Evolutionary conservation across 1,140 invertebrate species (phyloP).

Genomic region (Trichogramma pretiosum): DNA sequence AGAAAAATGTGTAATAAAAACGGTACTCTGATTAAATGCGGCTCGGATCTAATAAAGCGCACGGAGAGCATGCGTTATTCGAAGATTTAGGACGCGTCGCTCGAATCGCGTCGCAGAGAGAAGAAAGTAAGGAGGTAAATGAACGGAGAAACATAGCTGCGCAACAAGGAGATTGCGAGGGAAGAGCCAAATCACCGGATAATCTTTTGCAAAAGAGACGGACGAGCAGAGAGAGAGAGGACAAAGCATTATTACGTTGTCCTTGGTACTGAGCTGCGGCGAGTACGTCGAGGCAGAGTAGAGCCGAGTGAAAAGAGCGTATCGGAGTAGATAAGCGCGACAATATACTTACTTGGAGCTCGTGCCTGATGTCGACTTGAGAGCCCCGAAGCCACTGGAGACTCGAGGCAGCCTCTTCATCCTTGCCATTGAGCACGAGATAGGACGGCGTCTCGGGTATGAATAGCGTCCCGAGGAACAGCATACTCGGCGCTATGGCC

Average conservation of each 20-base stretch:
- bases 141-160: neutral
- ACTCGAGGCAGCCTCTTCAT: constrained; percentile 68
- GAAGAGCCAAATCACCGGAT: neutral
- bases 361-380: constrained; percentile 61
- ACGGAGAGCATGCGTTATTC: no score
- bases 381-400: constrained; percentile 68
- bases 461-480: constrained; percentile 59
- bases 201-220: no score
- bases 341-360: constrained; percentile 45
- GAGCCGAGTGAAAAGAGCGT: neutral
- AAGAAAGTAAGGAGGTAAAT: no score
- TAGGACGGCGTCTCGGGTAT: constrained; percentile 79
- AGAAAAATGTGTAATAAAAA: constrained; percentile 5
- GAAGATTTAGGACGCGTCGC: no score
- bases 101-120: no score
- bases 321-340: neutral
- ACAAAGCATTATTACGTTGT: neutral
- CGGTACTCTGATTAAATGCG: no score
- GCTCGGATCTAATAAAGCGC: no score
- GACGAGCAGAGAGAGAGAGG: neutral
- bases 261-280: no score
- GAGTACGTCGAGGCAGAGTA: no score
- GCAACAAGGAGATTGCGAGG: neutral
- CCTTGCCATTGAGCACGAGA: constrained; percentile 61
- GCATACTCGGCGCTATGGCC: constrained; percentile 60